Conservation (phyloP, 1,140 invertebrate species). For the Ceratosolen fusciceps region DNA sequence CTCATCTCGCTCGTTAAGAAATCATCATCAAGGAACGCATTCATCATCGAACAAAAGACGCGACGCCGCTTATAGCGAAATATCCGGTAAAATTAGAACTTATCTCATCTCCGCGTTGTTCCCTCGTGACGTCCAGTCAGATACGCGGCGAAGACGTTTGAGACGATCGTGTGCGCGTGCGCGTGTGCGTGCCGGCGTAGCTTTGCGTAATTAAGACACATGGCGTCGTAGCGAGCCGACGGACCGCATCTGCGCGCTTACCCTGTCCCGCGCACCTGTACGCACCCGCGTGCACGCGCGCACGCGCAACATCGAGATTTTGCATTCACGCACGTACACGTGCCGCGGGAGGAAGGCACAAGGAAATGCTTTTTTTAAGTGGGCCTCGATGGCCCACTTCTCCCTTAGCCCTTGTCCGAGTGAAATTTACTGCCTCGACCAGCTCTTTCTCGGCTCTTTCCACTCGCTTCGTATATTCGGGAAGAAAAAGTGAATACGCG, state of each 20-base stretch:
- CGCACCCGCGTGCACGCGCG: too few species aligned
- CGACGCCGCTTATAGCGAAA: slow-evolving; percentile 56
- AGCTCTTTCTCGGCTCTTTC: not conserved
- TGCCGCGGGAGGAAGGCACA: not conserved
- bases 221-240: not conserved
- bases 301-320: slow-evolving; percentile 1
- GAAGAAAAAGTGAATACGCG: not conserved
- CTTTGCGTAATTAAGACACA: slow-evolving; percentile 44
- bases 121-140: slow-evolving; percentile 54
- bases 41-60: slow-evolving; percentile 67
- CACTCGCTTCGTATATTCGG: not conserved
- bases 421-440: not conserved
- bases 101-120: slow-evolving; percentile 58
- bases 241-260: slow-evolving; percentile 10
- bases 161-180: slow-evolving; percentile 51
- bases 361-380: slow-evolving; percentile 26
- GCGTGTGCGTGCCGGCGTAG: not conserved
- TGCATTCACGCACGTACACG: not conserved
- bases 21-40: slow-evolving; percentile 61
- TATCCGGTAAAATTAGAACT: slow-evolving; percentile 69
- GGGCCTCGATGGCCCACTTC: slow-evolving; percentile 7
- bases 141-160: too few species aligned
- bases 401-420: not conserved
- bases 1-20: slow-evolving; percentile 67
- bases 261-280: too few species aligned